These are phyloP conservation scores for Liodrosophila aerea DNA, from an alignment of 2,888 invertebrate species.

Conservation along the genomic window DNA sequence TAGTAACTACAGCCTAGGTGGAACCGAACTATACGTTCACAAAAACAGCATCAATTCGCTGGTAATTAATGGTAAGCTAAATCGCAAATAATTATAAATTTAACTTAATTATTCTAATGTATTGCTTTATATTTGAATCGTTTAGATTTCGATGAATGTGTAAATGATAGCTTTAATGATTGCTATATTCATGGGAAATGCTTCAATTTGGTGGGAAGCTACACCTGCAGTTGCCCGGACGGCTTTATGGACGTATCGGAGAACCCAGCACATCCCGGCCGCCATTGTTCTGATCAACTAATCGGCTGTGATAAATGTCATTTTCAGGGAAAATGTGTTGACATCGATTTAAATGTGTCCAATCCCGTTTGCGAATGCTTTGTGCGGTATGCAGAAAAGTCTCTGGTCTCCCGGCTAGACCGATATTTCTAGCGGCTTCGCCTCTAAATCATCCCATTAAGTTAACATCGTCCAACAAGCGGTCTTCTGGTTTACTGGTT, in stretches of 20 bases:
- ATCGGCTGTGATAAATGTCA: constrained; percentile 93
- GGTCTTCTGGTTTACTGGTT: constrained; percentile 6
- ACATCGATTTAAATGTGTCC: constrained; percentile 71
- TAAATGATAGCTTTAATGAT: constrained; percentile 90
- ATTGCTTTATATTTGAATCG: no score
- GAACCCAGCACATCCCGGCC: constrained; percentile 90
- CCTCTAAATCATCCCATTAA: constrained; percentile 41
- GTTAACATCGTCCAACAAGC: constrained; percentile 21
- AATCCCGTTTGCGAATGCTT: constrained; percentile 90
- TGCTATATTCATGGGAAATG: constrained; percentile 94
- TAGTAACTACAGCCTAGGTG: constrained; percentile 92
- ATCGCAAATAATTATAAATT: no score
- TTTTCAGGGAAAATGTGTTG: constrained; percentile 94
- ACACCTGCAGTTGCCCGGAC: constrained; percentile 94
- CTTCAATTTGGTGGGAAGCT: constrained; percentile 94
- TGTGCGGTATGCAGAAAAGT: constrained; percentile 91
- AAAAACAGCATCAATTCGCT: constrained; percentile 83
- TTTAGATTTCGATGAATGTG: constrained; percentile 93
- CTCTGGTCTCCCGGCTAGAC: constrained; percentile 52
- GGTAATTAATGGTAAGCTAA: constrained; percentile 67
- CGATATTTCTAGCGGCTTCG: constrained; percentile 32
- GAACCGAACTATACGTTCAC: constrained; percentile 90
- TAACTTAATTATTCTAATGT: no score
- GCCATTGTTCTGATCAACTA: constrained; percentile 89
- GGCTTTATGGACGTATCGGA: constrained; percentile 90